Evolutionary conservation across 2,113 vertebrate species (phyloP), one percentile per base, ranked within the genome.

Genomic region (Poeciliopsis retropinna): DNA sequence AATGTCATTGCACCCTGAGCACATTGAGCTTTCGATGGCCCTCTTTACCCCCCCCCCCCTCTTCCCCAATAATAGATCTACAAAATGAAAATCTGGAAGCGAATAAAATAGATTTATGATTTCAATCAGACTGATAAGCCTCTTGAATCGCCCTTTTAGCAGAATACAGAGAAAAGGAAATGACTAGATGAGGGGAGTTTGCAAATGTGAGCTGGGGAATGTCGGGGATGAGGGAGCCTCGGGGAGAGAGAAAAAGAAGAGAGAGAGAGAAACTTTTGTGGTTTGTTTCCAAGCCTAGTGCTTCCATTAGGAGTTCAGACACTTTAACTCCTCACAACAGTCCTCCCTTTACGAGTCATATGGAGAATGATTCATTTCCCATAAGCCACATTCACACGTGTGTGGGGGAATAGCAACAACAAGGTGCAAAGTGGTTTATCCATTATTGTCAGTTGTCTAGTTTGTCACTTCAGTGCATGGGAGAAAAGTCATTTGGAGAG

Each of bases 391-490:
- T 91, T 92, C 87, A 88, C 89, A 83, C 72, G 41, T 25, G 74
- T 27, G 61, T 67, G 76, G 79, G 88, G 84, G 81, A 92, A 78
- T 86, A 75, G 81, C 82, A 57, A 69, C 32, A 73, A 86, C 84
- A 88, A 91, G 87, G 90, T 93, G 91, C 86, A 90, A 93, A 93
- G 88, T 89, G 89, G 87, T 92, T 81, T 81, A 81, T 85, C 85
- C 80, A 74, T 87, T 87, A 85, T 73, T 77, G 87, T 63, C 84
- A 70, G 73, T 85, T 60, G 69, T 86, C 86, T 76, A 76, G 76
- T 87, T 73, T 73, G 82, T 83, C 84, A 81, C 73, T 82, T 80
- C 63, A 73, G 44, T 37, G 60, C 60, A 82, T 66, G 83, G 83
- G 85, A 85, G 66, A 85, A 82, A 85, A 87, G 77, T 83, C 74